Evolutionary conservation across 2,113 vertebrate genomes (phyloP).

Genomic region (Montifringilla adamsi): DNA sequence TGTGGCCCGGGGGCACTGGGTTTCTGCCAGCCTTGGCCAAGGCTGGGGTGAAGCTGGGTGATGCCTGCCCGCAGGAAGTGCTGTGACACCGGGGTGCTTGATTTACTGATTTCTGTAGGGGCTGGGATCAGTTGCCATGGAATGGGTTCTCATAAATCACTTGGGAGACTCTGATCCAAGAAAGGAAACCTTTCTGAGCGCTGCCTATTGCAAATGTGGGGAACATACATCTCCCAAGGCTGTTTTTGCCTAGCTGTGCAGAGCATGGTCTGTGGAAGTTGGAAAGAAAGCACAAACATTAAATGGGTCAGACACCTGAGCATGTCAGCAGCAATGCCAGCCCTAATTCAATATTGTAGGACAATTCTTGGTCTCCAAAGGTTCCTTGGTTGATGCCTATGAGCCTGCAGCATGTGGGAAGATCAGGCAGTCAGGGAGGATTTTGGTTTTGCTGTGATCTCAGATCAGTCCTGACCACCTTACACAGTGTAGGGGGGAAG

Average conservation of each 20-base stretch:
- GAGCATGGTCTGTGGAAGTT: background rate
- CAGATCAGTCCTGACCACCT: background rate
- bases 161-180: background rate
- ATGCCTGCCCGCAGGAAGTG: background rate
- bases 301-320: background rate
- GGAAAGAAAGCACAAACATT: background rate
- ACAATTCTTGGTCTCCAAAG: background rate
- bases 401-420: background rate
- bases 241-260: background rate
- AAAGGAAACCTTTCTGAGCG: background rate
- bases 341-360: background rate
- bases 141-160: background rate
- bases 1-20: background rate
- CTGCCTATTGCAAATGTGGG: background rate
- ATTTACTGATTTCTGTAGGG: conserved; percentile 9
- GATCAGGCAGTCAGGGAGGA: background rate
- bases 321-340: background rate
- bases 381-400: background rate
- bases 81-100: background rate
- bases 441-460: background rate
- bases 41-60: background rate
- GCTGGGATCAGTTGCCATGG: background rate
- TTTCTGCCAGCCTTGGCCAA: background rate
- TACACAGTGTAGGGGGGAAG: background rate
- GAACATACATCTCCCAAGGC: background rate